Evolutionary conservation across 2,797 vertebrate species (phyloP), one percentile per base, ranked within the genome.

Genomic region (Onychomys torridus): DNA sequence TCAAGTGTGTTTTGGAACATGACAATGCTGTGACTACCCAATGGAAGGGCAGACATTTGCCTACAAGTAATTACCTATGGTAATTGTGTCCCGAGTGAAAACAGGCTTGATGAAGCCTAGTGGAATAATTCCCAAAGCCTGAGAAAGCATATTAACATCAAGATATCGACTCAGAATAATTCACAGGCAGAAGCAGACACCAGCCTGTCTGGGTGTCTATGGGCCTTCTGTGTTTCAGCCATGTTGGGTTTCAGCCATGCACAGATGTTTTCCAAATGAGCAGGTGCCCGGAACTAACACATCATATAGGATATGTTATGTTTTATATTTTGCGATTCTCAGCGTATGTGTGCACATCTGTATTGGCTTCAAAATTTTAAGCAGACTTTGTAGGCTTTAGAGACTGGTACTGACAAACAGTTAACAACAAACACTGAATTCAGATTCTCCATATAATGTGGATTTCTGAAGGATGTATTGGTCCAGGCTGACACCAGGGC

Each of bases 11-110:
- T 91, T 93, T 96, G 94, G 67, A 96, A 96, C 21, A 84, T 25
- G 97, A 37, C 91, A 63, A 89, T 95, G 67, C 61, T 75, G 91
- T 90, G 75, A 92, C 57, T 96, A 91, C 77, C 93, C 87, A 97
- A 88, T 79, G 96, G 96, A 98, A 97, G 91, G 96, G 25, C 19
- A 96, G 96, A 49, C 84, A 96, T 98, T 97, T 98, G 96, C 96
- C 95, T 96, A 93, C 82, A 79, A 1, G 4, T 59, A 65, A 71
- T 87, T 97, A 95, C 76, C 93, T 96, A 90, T 90, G 94, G 37
- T 95, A 96, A 81, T 78, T 12, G 2, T 65, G 55, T 95, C 52
- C 78, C 92, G 0, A 73, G 79, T 94, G 81, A 89, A 97, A 98
- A 97, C 21, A 79, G 85, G 96, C 92, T 96, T 96, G 97, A 84